These are phyloP conservation scores for Eupithecia insigniata DNA, from an alignment of 2,888 invertebrate species.

Conservation along the genomic window DNA sequence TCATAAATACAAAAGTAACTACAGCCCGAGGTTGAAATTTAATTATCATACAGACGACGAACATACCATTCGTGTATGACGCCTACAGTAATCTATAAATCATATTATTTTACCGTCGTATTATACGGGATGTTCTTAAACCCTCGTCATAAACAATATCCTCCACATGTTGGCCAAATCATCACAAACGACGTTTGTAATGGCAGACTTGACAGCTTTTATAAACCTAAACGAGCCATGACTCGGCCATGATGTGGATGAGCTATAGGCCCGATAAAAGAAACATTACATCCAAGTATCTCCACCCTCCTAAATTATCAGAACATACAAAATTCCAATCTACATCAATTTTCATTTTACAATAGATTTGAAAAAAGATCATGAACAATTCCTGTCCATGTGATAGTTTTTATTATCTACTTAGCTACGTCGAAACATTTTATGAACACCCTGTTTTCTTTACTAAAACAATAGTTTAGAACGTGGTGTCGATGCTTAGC, in stretches of 20 bases:
- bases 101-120: slow-evolving; percentile 54
- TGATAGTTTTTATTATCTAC: not conserved
- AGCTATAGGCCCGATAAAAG: not conserved
- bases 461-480: slow-evolving; percentile 79
- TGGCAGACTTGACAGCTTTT: not conserved
- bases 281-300: not conserved
- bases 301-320: not conserved
- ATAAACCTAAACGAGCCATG: not conserved
- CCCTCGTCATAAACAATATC: not conserved
- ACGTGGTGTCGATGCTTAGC: slow-evolving; percentile 75
- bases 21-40: slow-evolving; percentile 78
- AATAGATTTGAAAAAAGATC: not conserved
- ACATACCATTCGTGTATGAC: slow-evolving; percentile 56
- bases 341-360: not conserved
- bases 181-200: not conserved
- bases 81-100: slow-evolving; percentile 76
- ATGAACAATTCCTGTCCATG: not conserved
- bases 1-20: slow-evolving; percentile 75
- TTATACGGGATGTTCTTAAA: slow-evolving; percentile 22
- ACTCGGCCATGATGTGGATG: not conserved
- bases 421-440: not conserved
- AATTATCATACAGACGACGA: slow-evolving; percentile 79
- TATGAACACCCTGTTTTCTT: slow-evolving; percentile 40
- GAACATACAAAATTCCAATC: not conserved
- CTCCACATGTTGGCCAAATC: not conserved